Conservation (phyloP, 2,888 invertebrate species). For the Malthinus seriepunctatus region DNA sequence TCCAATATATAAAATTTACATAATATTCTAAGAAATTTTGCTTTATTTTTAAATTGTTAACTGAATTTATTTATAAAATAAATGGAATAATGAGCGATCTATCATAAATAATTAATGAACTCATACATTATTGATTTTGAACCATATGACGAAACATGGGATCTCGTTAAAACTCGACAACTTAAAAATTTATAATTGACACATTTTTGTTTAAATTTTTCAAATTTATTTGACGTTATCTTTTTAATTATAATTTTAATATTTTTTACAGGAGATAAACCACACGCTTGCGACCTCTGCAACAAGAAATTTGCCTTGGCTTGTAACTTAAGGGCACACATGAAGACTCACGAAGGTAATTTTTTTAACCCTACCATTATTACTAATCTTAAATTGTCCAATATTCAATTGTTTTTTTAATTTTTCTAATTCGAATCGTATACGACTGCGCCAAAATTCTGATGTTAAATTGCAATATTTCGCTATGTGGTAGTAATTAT, state of each 20-base stretch:
- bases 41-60: constrained; percentile 10
- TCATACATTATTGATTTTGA: constrained; percentile 53
- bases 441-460: no score
- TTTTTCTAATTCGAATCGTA: no score
- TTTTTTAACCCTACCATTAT: no score
- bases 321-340: constrained; percentile 72
- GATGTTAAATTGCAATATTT: no score
- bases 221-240: no score
- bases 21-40: constrained; percentile 8
- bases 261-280: constrained; percentile 69
- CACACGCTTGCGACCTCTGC: constrained; percentile 71
- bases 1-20: constrained; percentile 3
- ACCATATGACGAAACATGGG: constrained; percentile 47
- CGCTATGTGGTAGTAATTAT: no score
- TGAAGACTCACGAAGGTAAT: constrained; percentile 73
- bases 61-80: constrained; percentile 37
- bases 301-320: constrained; percentile 73
- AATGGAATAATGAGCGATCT: constrained; percentile 49
- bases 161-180: constrained; percentile 43
- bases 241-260: no score
- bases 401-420: no score
- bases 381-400: no score
- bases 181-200: background rate
- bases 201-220: background rate
- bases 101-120: constrained; percentile 54